Conservation (phyloP, 2,113 vertebrate genomes). For the Aleadryas rufinucha region DNA sequence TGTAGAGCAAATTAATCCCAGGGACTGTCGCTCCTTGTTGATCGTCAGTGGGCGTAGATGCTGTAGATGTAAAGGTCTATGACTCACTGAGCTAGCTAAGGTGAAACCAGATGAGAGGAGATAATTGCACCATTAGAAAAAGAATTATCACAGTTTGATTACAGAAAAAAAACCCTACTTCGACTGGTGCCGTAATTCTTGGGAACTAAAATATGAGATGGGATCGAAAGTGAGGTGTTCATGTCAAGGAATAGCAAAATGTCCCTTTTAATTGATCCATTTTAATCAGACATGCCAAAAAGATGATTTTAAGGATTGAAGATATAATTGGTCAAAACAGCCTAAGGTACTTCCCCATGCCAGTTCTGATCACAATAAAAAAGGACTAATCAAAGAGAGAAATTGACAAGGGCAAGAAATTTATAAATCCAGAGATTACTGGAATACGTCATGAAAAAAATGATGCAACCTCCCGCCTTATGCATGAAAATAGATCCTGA, state of each 20-base stretch:
- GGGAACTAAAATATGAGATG: not conserved
- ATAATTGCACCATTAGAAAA: slow-evolving; percentile 57
- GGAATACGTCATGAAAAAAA: not conserved
- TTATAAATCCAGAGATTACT: not conserved
- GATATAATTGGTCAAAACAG: not conserved
- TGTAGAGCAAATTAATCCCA: not conserved
- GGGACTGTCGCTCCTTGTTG: slow-evolving; percentile 38
- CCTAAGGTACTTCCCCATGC: not conserved
- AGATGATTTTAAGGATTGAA: not conserved
- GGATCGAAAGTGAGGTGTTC: not conserved
- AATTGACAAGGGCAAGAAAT: not conserved
- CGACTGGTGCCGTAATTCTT: not conserved
- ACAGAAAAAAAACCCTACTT: not conserved
- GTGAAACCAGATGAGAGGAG: slow-evolving; percentile 48
- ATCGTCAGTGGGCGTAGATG: slow-evolving; percentile 35
- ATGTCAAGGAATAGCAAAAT: not conserved
- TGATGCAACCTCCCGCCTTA: not conserved
- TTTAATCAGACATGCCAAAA: not conserved
- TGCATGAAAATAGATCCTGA: not conserved
- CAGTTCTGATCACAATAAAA: not conserved
- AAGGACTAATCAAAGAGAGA: not conserved
- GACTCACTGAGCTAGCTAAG: slow-evolving; percentile 48
- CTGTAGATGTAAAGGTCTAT: slow-evolving; percentile 45
- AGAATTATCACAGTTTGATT: slow-evolving; percentile 45
- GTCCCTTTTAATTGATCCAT: not conserved